Evolutionary conservation across 2,797 vertebrate species (phyloP).

Genomic region (Lates japonicus): DNA sequence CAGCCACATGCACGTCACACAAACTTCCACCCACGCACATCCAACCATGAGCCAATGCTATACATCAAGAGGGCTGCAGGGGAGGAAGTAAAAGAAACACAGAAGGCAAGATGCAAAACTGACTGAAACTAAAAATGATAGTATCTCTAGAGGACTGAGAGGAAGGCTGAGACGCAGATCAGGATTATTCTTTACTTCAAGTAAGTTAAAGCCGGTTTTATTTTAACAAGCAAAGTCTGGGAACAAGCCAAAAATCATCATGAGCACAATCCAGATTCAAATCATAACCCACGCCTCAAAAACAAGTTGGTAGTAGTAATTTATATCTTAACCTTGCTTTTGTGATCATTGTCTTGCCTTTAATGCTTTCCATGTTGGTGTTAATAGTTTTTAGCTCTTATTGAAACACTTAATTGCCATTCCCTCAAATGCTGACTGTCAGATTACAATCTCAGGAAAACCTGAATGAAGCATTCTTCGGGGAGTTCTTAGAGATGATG

Average conservation of each 20-base stretch:
- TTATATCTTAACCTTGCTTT: neutral
- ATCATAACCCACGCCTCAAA: neutral
- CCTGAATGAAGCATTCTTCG: slow-evolving; percentile 39
- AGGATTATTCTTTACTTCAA: neutral
- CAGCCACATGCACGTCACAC: slow-evolving; percentile 46
- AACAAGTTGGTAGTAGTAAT: neutral
- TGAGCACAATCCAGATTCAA: neutral
- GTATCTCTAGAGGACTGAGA: neutral
- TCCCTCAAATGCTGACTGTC: neutral
- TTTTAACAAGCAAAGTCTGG: slow-evolving; percentile 1
- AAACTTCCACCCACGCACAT: slow-evolving; percentile 41
- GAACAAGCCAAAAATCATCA: neutral
- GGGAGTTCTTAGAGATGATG: slow-evolving; percentile 36
- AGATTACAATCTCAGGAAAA: slow-evolving; percentile 3
- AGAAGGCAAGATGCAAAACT: neutral
- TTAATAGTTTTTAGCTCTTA: neutral
- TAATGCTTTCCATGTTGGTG: neutral
- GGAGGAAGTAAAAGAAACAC: slow-evolving; percentile 1
- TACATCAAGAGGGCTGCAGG: slow-evolving; percentile 22
- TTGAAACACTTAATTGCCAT: neutral
- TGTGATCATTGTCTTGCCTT: neutral
- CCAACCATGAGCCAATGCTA: slow-evolving; percentile 19
- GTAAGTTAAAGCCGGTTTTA: neutral
- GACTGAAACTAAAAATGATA: neutral
- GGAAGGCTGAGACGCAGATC: neutral